Base-by-base conservation (phyloP, 2,797 vertebrate species). In the Nannoperca australis region DNA sequence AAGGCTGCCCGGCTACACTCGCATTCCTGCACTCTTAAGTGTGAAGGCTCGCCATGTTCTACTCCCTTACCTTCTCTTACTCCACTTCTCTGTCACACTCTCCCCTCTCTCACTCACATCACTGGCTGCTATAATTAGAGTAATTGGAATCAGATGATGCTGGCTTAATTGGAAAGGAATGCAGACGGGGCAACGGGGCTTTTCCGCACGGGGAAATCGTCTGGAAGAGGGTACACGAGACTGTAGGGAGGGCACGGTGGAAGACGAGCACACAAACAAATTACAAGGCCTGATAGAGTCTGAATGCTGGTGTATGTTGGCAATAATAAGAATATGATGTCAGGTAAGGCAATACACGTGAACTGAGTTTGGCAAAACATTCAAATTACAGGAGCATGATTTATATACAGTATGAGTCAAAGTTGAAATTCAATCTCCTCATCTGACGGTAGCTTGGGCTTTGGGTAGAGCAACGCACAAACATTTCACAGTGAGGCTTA, bases 91-190 rank as follows among this genome's bases (percentile, higher is more conserved):
- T 51, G 24, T 47, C 58, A 69, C 61, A 54, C 53, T 60, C 55
- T 40, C 63, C 64, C n/a, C 63, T 64, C 69, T 61, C 76, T 67
- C 60, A 54, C 89, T 91, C 85, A 71, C 86, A 82, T 87, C 84
- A 73, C 79, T 68, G 81, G 77, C 91, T 15, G 68, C 91, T 95
- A 87, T 95, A 95, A 95, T 95, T 96, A 95, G 89, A 94, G 86
- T 92, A 96, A 96, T 93, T 94, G 89, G 89, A 93, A 89, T 94
- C 93, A 93, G 91, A 90, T 93, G 93, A 95, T 92, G 93, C 62
- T 69, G 78, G 85, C 91, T 94, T 95, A 94, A 95, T 95, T 96
- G 95, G 91, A 93, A 64, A 94, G 92, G 91, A 94, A 95, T 94
- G 92, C 89, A 94, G 93, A 92, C 79, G 78, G 91, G 90, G 90